Conservation (phyloP, 2,113 vertebrate species). For the Myiopsitta monachus region DNA sequence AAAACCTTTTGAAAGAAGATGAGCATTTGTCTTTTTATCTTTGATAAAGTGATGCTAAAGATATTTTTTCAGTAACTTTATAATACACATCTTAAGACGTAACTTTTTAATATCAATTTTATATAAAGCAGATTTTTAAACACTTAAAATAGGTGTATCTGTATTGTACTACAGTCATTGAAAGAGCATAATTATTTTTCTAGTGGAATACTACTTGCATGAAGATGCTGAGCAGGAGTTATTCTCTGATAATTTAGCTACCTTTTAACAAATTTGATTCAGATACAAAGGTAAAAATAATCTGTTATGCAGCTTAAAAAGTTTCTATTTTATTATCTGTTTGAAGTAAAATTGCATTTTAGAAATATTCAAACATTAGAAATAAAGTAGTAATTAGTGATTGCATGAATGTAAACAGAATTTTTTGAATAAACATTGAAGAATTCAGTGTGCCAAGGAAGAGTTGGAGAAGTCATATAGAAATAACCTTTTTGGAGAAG, state of each 20-base stretch:
- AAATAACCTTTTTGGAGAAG: neutral
- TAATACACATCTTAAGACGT: neutral
- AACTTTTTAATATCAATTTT: neutral
- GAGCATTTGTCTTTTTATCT: neutral
- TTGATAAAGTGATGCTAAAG: neutral
- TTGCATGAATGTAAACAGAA: neutral
- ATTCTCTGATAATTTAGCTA: neutral
- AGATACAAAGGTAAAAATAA: neutral
- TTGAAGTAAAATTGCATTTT: neutral
- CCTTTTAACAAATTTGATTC: neutral
- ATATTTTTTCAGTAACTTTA: neutral
- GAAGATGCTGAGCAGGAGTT: neutral
- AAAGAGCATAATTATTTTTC: neutral
- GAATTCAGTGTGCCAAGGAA: neutral
- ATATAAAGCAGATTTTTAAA: neutral
- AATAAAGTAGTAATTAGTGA: neutral
- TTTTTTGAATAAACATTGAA: neutral
- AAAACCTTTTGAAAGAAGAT: slow-evolving; percentile 37
- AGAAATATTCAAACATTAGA: neutral
- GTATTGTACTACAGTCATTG: neutral
- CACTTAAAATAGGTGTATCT: neutral
- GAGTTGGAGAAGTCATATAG: neutral
- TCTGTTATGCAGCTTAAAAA: neutral
- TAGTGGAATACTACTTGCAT: neutral
- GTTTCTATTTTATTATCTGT: neutral